A percentile compares a stretch with the other conserved stretches of the same genome.
Conservation (phyloP, 2,113 vertebrate genomes). For the Setophaga petechia region DNA sequence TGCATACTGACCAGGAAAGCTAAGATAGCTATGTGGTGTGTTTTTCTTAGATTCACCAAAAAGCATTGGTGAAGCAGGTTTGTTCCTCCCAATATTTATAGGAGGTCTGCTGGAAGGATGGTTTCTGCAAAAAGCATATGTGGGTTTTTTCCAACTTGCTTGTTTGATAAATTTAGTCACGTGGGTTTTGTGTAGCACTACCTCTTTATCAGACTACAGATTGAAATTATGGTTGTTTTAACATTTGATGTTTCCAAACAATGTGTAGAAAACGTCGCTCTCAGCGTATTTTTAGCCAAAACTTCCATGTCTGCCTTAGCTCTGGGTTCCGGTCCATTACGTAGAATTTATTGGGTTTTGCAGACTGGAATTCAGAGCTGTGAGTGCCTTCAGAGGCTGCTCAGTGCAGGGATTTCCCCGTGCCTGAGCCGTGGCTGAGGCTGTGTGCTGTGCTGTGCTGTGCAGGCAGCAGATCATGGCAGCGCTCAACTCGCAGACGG, state of each 20-base stretch:
- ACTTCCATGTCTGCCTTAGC: not conserved
- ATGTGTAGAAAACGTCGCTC: not conserved
- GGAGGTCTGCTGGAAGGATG: not conserved
- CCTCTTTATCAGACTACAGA: not conserved
- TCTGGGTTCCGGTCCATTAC: not conserved
- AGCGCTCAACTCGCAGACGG: slow-evolving; percentile 95
- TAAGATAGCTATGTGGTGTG: not conserved
- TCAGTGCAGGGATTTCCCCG: not conserved
- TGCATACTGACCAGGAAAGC: not conserved
- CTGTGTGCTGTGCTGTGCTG: not conserved
- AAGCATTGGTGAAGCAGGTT: not conserved
- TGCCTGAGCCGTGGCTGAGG: not conserved
- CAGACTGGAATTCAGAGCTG: not conserved
- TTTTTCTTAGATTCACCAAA: not conserved
- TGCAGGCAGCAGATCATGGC: slow-evolving; percentile 98
- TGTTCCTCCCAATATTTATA: not conserved
- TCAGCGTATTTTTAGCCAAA: not conserved
- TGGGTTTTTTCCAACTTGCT: not conserved
- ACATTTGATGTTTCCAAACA: not conserved
- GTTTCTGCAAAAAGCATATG: not conserved
- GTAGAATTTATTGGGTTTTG: not conserved
- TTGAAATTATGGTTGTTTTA: not conserved
- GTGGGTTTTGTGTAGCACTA: not conserved
- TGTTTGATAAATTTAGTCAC: not conserved
- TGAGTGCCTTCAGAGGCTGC: not conserved